Percentiles rank a stretch among this genome's conserved stretches.
These are phyloP conservation scores for Eledone cirrhosa DNA, from an alignment of 2,888 invertebrate genomes.

Conservation along the genomic window DNA sequence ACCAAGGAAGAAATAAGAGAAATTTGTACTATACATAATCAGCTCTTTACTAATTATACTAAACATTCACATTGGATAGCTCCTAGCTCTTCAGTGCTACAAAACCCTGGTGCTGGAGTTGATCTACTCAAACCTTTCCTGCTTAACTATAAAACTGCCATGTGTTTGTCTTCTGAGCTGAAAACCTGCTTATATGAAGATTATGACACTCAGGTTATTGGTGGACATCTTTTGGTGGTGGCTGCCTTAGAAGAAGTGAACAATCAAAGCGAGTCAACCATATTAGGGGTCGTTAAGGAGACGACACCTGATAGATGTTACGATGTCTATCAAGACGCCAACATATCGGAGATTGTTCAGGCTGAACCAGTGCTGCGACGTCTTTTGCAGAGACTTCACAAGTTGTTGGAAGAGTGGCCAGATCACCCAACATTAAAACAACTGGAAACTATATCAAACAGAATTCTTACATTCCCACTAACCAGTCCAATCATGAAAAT, in stretches of 20 bases:
- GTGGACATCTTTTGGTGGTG: constrained; percentile 55
- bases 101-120: background rate
- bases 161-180: background rate
- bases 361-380: constrained; percentile 77
- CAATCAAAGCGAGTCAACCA: constrained; percentile 41
- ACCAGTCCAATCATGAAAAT: constrained; percentile 87
- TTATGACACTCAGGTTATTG: constrained; percentile 46
- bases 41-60: constrained; percentile 48
- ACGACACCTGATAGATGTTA: constrained; percentile 35
- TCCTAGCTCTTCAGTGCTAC: background rate
- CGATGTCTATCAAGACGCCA: constrained; percentile 85
- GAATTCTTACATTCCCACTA: constrained; percentile 74
- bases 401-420: constrained; percentile 82
- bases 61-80: constrained; percentile 31
- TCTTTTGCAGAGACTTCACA: constrained; percentile 71
- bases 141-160: background rate
- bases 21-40: constrained; percentile 45
- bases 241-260: constrained; percentile 32
- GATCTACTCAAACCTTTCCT: constrained; percentile 21
- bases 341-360: constrained; percentile 79
- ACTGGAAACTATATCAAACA: constrained; percentile 63
- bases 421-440: constrained; percentile 85
- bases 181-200: background rate
- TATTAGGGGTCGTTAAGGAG: constrained; percentile 30
- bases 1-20: constrained; percentile 48